A percentile compares a stretch with the other conserved stretches of the same genome.
phyloP scores from a whole-genome alignment of 2,797 vertebrate genomes.

The Percopsis omiscomaycus region DNA sequence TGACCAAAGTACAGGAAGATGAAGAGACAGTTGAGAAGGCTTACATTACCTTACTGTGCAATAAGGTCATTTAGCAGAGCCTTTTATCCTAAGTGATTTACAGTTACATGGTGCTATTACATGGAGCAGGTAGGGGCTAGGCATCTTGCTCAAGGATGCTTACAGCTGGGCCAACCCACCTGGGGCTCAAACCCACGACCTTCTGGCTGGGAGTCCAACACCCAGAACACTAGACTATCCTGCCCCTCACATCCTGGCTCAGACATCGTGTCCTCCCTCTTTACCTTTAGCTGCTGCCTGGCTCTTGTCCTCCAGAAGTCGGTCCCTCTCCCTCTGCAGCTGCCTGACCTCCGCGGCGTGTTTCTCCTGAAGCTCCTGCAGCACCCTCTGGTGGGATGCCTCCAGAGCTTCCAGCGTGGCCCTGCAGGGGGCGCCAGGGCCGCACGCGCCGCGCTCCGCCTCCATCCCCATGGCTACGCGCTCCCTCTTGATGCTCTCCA shows the following conservation, averaged over 20 bases:
- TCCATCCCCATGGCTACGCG: conserved; percentile 32
- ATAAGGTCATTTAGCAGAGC: too few relatives aligned
- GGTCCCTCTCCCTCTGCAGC: conserved; percentile 83
- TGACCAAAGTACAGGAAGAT: too few relatives aligned
- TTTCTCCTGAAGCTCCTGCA: conserved; percentile 84
- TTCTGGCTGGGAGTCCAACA: too few relatives aligned
- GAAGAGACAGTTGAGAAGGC: too few relatives aligned
- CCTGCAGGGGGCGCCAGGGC: conserved; percentile 77
- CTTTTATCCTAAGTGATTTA: too few relatives aligned
- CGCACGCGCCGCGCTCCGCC: conserved; percentile 60
- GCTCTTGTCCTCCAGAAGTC: conserved; percentile 83
- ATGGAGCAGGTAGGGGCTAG: too few relatives aligned
- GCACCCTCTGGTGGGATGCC: conserved; percentile 80
- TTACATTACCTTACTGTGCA: too few relatives aligned
- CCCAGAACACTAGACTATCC: too few relatives aligned
- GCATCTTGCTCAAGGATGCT: too few relatives aligned
- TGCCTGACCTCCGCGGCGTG: conserved; percentile 82
- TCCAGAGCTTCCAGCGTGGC: conserved; percentile 87
- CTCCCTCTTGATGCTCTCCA: conserved; percentile 58
- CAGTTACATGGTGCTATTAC: too few relatives aligned
- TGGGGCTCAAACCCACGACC: too few relatives aligned
- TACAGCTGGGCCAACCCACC: too few relatives aligned
- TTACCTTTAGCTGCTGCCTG: conserved; percentile 82
- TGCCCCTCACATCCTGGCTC: background rate
- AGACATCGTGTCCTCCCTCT: background rate